Base-by-base conservation (phyloP, 1,140 invertebrate genomes). In the Drosophila paulistorum region DNA sequence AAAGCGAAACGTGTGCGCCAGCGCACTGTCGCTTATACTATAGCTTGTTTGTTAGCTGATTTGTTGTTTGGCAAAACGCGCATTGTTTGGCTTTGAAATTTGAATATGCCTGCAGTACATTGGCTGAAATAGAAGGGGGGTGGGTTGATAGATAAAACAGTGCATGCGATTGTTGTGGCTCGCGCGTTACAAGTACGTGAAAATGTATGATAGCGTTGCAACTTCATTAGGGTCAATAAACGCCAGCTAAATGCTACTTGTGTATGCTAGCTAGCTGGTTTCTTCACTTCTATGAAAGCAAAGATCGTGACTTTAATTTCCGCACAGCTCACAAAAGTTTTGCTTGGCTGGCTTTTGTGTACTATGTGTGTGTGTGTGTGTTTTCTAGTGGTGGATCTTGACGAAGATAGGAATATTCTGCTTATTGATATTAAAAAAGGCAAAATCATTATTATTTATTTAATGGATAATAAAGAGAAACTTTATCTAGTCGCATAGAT, bases 171-270 rank as follows among this genome's bases (percentile, higher is more conserved):
- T 59, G 57, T 58, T 58, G 26, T 6, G 30, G 55, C 13, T 30
- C 35, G 35, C 35, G 35, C 35, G 26, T 9, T 35, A 20, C 20
- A 39, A 51, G 55, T 39, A 68, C 73, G 70, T 62, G 45, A 51
- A 51, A 51, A 23, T 51, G 35, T 37, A 37, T 37, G 0, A 37
- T 11, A 7, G 11, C 45, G 74, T 61, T 76, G 73, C 68, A 75
- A 74, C 78, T 80, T 83, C 71, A 89, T 87, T 84, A 89, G 84
- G 85, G 80, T 89, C 85, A 89, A 89, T 89, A 84, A 89, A 89
- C 84, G 83, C 80, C 66, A 87, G 54, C 57, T 37, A 75, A 76
- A 68, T 76, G 33, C 71, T 59, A 48, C 35, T 26, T 41, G 42
- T 30, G 30, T 33, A 58, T 39, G 42, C 61, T 68, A 48, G 59